A percentile compares a stretch with the other conserved stretches of the same genome.
Conservation (phyloP, 2,888 invertebrate genomes). For the Troilus luridus region DNA sequence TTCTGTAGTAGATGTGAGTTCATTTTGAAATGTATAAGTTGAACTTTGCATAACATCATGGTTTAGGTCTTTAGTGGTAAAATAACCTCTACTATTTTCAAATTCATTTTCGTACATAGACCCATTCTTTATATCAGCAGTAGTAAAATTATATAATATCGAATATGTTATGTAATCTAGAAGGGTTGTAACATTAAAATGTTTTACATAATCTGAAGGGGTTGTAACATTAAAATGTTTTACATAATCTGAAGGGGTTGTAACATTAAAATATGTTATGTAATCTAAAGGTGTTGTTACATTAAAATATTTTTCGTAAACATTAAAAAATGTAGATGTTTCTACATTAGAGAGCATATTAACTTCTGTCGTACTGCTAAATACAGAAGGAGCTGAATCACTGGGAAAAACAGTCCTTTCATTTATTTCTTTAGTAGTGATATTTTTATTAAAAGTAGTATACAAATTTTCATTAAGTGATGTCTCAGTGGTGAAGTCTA, state of each 20-base stretch:
- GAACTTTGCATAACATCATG: not conserved
- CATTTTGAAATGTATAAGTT: not conserved
- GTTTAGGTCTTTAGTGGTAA: not conserved
- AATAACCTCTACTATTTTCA: not conserved
- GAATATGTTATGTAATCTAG: not conserved
- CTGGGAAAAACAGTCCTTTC: not conserved
- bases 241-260: not conserved
- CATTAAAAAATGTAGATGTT: conserved; percentile 1
- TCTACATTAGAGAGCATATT: not conserved
- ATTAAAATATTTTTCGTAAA: not conserved
- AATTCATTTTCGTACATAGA: not conserved
- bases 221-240: no score
- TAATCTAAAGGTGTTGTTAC: conserved; percentile 1
- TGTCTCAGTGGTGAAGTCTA: not conserved
- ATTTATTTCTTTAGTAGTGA: not conserved
- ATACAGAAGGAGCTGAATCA: not conserved
- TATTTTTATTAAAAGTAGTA: not conserved
- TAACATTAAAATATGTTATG: not conserved
- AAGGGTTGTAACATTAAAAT: not conserved
- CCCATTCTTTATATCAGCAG: not conserved
- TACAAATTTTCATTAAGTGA: not conserved
- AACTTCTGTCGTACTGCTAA: not conserved
- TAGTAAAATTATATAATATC: not conserved
- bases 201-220: not conserved
- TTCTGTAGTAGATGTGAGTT: not conserved